Evolutionary conservation across 1,140 invertebrate species (phyloP).

Genomic region (Penaeus chinensis): DNA sequence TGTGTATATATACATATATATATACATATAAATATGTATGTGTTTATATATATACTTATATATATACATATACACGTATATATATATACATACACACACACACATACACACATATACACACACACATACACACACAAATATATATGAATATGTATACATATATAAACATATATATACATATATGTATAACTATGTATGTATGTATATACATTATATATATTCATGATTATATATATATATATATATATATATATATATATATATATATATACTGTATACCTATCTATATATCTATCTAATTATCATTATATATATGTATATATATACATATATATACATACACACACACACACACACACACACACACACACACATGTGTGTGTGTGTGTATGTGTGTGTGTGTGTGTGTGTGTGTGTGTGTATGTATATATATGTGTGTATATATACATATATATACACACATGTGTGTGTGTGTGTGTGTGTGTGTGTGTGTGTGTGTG

Average conservation of each 20-base stretch:
- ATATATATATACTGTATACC: conserved; percentile 15
- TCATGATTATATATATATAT: background rate
- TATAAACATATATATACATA: conserved; percentile 8
- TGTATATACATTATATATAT: background rate
- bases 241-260: conserved; percentile 22
- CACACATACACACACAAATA: background rate
- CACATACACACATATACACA: background rate
- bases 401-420: background rate
- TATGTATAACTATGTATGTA: background rate
- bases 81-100: background rate
- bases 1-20: conserved; percentile 8
- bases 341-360: background rate
- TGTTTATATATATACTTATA: background rate
- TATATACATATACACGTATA: background rate
- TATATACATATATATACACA: background rate
- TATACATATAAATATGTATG: conserved; percentile 13
- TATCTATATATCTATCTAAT: background rate
- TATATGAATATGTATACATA: conserved; percentile 5
- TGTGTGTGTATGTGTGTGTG: background rate
- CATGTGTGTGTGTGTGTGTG: background rate
- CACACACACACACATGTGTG: background rate
- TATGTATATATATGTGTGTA: conserved; percentile 7
- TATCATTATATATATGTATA: too few relatives aligned
- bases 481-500: background rate
- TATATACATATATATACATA: background rate